phyloP scores from a whole-genome alignment of 2,888 invertebrate species.

The Cosmia pyralina region DNA sequence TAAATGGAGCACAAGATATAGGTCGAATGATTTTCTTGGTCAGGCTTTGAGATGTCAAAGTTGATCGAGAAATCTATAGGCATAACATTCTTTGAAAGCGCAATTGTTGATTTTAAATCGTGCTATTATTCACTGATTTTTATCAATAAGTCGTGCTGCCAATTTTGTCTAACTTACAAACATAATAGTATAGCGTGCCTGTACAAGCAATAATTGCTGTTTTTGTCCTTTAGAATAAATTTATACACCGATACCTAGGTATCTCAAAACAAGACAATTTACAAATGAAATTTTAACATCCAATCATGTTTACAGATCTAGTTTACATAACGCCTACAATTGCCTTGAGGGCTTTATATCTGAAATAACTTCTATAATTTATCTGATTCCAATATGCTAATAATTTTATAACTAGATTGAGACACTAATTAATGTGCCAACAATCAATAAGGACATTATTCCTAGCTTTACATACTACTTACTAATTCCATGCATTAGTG shows the following conservation, averaged over 20 bases:
- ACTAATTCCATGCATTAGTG: conserved; percentile 16
- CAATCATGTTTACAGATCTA: conserved; percentile 12
- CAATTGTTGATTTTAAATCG: too few relatives aligned
- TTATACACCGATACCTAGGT: background rate
- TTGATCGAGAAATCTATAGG: background rate
- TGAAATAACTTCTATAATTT: conserved; percentile 66
- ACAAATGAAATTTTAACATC: conserved; percentile 35
- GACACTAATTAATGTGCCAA: conserved; percentile 46
- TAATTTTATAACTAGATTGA: conserved; percentile 33
- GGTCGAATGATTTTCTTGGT: background rate
- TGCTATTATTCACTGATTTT: background rate
- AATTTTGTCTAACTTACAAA: background rate
- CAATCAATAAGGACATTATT: conserved; percentile 39
- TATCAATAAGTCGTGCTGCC: background rate
- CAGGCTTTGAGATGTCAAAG: background rate
- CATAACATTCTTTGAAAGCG: background rate
- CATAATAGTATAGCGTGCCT: background rate
- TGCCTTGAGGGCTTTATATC: conserved; percentile 55
- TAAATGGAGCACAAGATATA: background rate
- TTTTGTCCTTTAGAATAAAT: conserved; percentile 6
- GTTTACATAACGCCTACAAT: conserved; percentile 25
- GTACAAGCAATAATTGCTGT: background rate
- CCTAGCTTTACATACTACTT: background rate
- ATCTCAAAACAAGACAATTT: conserved; percentile 26
- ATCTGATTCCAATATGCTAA: conserved; percentile 48